Percentiles rank a stretch among this genome's conserved stretches.
These are phyloP conservation scores for Diaprepes abbreviatus DNA, from an alignment of 2,888 invertebrate species.

Conservation along the genomic window DNA sequence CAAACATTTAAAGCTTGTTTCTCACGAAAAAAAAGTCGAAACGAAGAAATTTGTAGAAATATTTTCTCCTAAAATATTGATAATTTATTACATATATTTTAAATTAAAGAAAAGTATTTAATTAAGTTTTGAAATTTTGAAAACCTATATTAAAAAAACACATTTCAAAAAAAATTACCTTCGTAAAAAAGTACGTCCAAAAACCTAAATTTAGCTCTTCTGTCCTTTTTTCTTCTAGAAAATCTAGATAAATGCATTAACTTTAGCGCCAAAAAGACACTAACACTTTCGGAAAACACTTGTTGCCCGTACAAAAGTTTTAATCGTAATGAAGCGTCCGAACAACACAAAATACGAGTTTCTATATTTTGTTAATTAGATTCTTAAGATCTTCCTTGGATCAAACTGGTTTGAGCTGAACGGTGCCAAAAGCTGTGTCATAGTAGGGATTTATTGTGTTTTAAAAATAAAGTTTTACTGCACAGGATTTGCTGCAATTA, in stretches of 20 bases:
- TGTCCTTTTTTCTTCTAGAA: slow-evolving; percentile 42
- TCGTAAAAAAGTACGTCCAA: slow-evolving; percentile 33
- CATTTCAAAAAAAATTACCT: slow-evolving; percentile 37
- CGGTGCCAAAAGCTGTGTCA: slow-evolving; percentile 35
- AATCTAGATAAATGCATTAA: slow-evolving; percentile 49
- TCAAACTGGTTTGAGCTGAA: slow-evolving; percentile 46
- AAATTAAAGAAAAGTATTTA: too few relatives aligned
- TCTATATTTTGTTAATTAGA: slow-evolving; percentile 36
- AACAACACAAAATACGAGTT: slow-evolving; percentile 23
- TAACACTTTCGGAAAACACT: slow-evolving; percentile 34
- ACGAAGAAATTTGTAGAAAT: too few relatives aligned
- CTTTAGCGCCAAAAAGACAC: slow-evolving; percentile 41
- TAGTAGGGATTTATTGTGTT: slow-evolving; percentile 29
- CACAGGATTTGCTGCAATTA: slow-evolving; percentile 22
- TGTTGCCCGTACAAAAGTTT: slow-evolving; percentile 30
- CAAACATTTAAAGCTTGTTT: too few relatives aligned
- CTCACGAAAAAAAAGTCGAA: too few relatives aligned
- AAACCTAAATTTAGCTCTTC: slow-evolving; percentile 43
- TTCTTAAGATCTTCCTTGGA: slow-evolving; percentile 31
- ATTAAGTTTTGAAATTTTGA: too few relatives aligned
- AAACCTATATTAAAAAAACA: too few relatives aligned
- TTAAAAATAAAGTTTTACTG: slow-evolving; percentile 38
- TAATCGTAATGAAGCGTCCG: slow-evolving; percentile 24
- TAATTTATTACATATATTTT: too few relatives aligned
- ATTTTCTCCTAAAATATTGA: too few relatives aligned